phyloP scores from a whole-genome alignment of 1,140 invertebrate genomes.

The Hetaerina americana region DNA sequence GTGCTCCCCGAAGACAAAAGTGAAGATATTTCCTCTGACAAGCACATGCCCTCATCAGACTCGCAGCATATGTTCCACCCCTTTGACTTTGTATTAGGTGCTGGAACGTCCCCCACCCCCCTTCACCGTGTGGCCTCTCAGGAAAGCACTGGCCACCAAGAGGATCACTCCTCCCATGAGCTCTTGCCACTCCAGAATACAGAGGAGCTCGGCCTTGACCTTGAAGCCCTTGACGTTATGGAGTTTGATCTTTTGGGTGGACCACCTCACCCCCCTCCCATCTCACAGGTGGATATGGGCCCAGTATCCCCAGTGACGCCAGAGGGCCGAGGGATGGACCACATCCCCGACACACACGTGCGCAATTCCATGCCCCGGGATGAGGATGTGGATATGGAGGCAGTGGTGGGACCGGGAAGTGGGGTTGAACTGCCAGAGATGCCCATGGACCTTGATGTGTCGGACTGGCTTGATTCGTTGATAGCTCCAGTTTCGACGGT shows the following conservation, averaged over 20 bases:
- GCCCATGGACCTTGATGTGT: conserved; percentile 54
- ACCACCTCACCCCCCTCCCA: neutral
- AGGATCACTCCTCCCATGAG: conserved; percentile 10
- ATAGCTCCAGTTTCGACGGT: conserved; percentile 29
- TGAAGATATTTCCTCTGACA: conserved; percentile 21
- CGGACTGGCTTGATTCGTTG: conserved; percentile 57
- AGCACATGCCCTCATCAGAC: conserved; percentile 10
- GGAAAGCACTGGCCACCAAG: neutral
- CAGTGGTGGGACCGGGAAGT: neutral
- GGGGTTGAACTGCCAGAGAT: conserved; percentile 29
- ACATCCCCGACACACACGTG: conserved; percentile 6
- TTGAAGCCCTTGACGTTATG: conserved; percentile 40
- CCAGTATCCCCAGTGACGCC: conserved; percentile 32
- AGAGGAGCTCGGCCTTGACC: conserved; percentile 34
- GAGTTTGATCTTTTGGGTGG: conserved; percentile 27
- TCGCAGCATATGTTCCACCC: conserved; percentile 24
- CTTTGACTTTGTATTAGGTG: neutral
- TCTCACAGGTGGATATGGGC: conserved; percentile 13
- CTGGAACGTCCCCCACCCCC: neutral
- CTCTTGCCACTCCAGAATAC: conserved; percentile 23
- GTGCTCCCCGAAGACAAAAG: neutral
- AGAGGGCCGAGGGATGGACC: neutral
- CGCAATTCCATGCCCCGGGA: neutral
- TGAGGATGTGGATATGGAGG: conserved; percentile 16
- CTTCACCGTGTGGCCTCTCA: neutral